Conservation (phyloP, 2,888 invertebrate species). For the Eurois occulta region DNA sequence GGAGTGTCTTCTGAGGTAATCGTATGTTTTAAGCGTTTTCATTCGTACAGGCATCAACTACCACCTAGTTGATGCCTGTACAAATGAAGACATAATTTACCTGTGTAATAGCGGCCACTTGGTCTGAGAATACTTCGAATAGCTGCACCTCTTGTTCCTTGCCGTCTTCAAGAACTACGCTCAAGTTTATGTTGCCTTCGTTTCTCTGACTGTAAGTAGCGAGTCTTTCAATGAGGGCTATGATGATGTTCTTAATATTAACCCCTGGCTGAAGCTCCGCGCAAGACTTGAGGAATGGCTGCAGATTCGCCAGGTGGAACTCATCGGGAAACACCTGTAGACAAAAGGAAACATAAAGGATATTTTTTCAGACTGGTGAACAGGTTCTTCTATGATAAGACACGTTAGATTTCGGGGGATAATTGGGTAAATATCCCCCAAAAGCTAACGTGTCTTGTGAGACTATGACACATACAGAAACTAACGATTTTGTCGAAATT, state of each 20-base stretch:
- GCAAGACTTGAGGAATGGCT: constrained; percentile 98
- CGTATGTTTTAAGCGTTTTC: too few species aligned
- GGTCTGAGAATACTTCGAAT: constrained; percentile 99
- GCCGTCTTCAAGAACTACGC: constrained; percentile 89
- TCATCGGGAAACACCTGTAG: constrained; percentile 99
- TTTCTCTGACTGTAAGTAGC: constrained; percentile 94
- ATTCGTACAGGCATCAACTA: too few species aligned
- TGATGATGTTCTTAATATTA: constrained; percentile 99
- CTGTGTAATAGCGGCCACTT: constrained; percentile 98
- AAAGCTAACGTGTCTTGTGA: too few species aligned
- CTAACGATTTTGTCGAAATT: not conserved
- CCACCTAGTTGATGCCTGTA: too few species aligned
- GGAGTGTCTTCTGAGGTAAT: too few species aligned
- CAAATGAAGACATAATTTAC: constrained; percentile 82
- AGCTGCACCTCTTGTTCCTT: constrained; percentile 96
- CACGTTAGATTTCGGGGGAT: not conserved
- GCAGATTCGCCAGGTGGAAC: constrained; percentile 98
- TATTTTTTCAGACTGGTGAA: not conserved
- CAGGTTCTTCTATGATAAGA: not conserved
- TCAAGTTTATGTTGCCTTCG: constrained; percentile 88
- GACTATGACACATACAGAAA: not conserved
- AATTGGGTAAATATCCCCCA: too few species aligned
- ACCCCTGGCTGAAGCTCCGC: constrained; percentile 98
- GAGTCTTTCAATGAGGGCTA: constrained; percentile 97
- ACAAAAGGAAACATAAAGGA: not conserved